These are phyloP conservation scores for Gymnocypris eckloni DNA, from an alignment of 2,797 vertebrate species.

Conservation along the genomic window DNA sequence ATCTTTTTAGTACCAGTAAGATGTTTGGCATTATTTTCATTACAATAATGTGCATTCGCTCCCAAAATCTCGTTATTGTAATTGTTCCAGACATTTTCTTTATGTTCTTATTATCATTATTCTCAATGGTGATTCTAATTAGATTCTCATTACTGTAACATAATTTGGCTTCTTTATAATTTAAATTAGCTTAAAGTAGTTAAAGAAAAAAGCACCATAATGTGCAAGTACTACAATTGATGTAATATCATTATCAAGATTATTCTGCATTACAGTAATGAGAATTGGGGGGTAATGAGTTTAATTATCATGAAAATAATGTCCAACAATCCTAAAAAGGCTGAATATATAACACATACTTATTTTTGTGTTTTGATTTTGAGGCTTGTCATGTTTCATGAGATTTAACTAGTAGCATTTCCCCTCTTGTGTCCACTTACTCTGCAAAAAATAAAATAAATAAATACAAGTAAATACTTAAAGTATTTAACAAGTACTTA, in stretches of 20 bases:
- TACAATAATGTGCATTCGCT: background rate
- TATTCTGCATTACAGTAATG: slow-evolving; percentile 11
- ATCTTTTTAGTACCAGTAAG: background rate
- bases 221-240: background rate
- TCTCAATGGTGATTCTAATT: slow-evolving; percentile 18
- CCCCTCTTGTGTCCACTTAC: background rate
- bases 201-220: background rate
- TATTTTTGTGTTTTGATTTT: background rate
- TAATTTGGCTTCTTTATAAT: slow-evolving; percentile 16
- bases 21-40: slow-evolving; percentile 13
- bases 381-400: background rate
- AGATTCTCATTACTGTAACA: background rate
- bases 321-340: background rate
- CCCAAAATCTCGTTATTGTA: slow-evolving; percentile 14
- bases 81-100: slow-evolving; percentile 24
- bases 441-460: background rate
- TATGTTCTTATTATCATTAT: slow-evolving; percentile 21
- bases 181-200: slow-evolving; percentile 9
- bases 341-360: background rate
- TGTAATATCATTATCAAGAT: slow-evolving; percentile 10
- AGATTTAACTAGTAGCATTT: background rate
- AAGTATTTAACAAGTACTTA: background rate
- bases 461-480: too few relatives aligned
- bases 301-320: slow-evolving; percentile 4
- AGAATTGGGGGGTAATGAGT: background rate